These are phyloP conservation scores for Deilephila elpenor DNA, from an alignment of 2,888 invertebrate species.

Conservation along the genomic window DNA sequence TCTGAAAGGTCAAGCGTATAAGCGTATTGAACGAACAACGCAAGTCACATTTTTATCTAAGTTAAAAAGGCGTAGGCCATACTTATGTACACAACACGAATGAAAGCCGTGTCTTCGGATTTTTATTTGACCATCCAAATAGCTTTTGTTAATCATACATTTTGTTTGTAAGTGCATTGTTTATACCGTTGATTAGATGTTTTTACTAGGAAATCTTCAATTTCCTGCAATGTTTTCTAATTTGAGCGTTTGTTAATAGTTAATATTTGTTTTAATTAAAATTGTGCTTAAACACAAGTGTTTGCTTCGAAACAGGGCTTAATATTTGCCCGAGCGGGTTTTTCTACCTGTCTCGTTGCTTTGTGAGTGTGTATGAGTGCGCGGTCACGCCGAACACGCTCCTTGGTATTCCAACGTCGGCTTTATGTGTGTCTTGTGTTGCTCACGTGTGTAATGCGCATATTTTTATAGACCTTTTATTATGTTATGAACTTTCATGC, in stretches of 20 bases:
- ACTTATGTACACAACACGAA: constrained; percentile 51
- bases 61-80: constrained; percentile 50
- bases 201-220: constrained; percentile 53
- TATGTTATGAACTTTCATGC: constrained; percentile 23
- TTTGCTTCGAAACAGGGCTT: constrained; percentile 63
- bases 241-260: constrained; percentile 45
- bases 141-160: constrained; percentile 56
- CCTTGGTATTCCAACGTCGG: constrained; percentile 62
- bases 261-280: constrained; percentile 71
- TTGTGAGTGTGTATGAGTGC: constrained; percentile 71
- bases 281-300: constrained; percentile 60
- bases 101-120: constrained; percentile 52
- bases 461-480: constrained; percentile 34
- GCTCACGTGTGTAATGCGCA: constrained; percentile 46
- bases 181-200: constrained; percentile 56
- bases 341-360: constrained; percentile 72
- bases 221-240: constrained; percentile 54
- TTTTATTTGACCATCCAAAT: constrained; percentile 53
- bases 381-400: constrained; percentile 70
- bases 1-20: constrained; percentile 61
- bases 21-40: constrained; percentile 55
- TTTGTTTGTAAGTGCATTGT: constrained; percentile 52
- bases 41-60: constrained; percentile 55
- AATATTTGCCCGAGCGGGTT: constrained; percentile 66
- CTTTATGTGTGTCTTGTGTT: constrained; percentile 60